phyloP scores from a whole-genome alignment of 1,140 invertebrate species.

The Listronotus oregonensis region DNA sequence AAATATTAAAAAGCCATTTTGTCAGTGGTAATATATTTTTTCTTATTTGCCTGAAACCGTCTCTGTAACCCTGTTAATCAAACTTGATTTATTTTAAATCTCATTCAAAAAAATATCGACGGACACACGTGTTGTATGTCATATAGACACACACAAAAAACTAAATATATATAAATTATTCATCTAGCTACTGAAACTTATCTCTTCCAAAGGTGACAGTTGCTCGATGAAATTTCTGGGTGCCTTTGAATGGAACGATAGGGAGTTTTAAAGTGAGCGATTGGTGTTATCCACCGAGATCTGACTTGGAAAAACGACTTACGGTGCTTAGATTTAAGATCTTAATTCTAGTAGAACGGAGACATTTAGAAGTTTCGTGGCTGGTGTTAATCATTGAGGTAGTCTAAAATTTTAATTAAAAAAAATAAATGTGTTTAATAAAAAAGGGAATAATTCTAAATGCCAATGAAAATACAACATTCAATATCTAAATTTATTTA shows the following conservation, averaged over 20 bases:
- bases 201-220: constrained; percentile 10
- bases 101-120: constrained; percentile 7
- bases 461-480: too few species aligned
- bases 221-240: not conserved
- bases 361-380: not conserved
- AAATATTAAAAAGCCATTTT: too few species aligned
- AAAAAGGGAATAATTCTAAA: too few species aligned
- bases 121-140: constrained; percentile 9
- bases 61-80: not conserved
- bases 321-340: not conserved
- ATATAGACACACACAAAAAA: not conserved
- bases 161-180: constrained; percentile 6
- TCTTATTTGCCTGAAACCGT: not conserved
- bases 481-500: too few species aligned
- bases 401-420: too few species aligned
- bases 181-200: constrained; percentile 12
- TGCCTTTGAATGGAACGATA: not conserved
- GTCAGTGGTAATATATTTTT: too few species aligned
- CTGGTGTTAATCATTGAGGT: too few species aligned
- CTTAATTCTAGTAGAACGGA: not conserved
- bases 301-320: constrained; percentile 14
- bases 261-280: not conserved
- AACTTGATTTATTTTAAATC: constrained; percentile 3
- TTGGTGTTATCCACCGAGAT: constrained; percentile 2
- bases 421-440: too few species aligned